Percentiles rank a stretch among this genome's conserved stretches.
phyloP scores from a whole-genome alignment of 2,113 vertebrate genomes.

The Mus pahari region DNA sequence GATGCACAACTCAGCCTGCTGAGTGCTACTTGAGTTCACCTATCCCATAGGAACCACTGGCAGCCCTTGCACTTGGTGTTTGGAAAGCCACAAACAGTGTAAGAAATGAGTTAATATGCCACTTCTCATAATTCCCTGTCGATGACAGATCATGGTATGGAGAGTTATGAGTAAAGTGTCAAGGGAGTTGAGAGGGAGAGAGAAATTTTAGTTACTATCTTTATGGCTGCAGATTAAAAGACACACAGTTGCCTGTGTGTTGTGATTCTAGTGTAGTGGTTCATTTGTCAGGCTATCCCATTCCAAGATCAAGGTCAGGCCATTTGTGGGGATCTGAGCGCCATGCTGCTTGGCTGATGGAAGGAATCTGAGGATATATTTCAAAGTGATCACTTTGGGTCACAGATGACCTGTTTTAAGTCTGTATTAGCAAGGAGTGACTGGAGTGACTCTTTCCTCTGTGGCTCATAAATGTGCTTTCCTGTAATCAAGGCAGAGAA shows the following conservation, averaged over 20 bases:
- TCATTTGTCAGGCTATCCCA: neutral
- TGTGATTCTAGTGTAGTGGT: constrained; percentile 4
- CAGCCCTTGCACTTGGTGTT: neutral
- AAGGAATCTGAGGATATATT: constrained; percentile 51
- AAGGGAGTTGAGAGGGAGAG: neutral
- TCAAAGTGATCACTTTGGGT: constrained; percentile 59
- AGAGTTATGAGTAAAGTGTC: neutral
- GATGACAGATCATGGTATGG: neutral
- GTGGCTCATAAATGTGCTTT: constrained; percentile 59
- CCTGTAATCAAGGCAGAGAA: constrained; percentile 68
- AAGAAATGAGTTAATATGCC: constrained; percentile 12
- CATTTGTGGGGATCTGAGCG: constrained; percentile 3
- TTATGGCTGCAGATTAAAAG: constrained; percentile 8
- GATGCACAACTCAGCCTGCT: neutral
- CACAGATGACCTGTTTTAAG: constrained; percentile 73
- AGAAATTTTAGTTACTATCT: constrained; percentile 1
- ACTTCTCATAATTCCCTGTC: constrained; percentile 41
- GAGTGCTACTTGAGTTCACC: neutral
- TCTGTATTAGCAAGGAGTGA: constrained; percentile 61
- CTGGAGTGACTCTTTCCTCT: constrained; percentile 43
- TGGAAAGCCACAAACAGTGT: neutral
- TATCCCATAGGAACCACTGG: neutral
- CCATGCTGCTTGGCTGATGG: neutral
- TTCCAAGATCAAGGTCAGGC: neutral
- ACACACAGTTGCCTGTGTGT: neutral